phyloP scores from a whole-genome alignment of 2,797 vertebrate species.

The Tokudaia muenninki region DNA sequence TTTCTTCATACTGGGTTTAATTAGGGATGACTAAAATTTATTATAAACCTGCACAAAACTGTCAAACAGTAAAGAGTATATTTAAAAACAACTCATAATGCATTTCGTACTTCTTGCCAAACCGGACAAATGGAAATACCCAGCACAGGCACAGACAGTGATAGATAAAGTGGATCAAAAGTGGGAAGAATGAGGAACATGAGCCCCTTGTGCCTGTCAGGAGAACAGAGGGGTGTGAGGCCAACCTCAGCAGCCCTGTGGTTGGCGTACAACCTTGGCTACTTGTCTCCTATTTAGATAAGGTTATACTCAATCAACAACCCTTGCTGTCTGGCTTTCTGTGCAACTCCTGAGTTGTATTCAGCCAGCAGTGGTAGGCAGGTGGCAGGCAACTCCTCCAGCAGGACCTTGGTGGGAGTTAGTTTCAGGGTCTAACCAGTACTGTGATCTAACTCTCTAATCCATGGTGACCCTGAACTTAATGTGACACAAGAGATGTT shows the following conservation, averaged over 20 bases:
- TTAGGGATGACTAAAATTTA: neutral
- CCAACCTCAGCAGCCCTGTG: rapidly evolving
- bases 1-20: neutral
- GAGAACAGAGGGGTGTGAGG: rapidly evolving
- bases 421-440: neutral
- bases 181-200: neutral
- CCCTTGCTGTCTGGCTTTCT: neutral
- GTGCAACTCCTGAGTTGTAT: neutral
- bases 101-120: neutral
- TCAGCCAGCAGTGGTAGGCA: rapidly evolving
- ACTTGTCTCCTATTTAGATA: neutral
- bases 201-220: neutral
- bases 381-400: rapidly evolving
- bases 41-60: neutral
- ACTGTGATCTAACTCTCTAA: neutral
- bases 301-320: neutral
- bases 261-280: neutral
- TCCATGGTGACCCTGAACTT: neutral
- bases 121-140: neutral
- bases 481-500: neutral
- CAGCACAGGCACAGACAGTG: neutral
- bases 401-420: rapidly evolving
- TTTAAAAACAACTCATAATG: neutral
- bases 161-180: neutral
- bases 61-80: neutral